A percentile compares a stretch with the other conserved stretches of the same genome.
Evolutionary conservation across 37 sponge, comb jelly and placozoan species (phyloP).

Genomic region (Spongia lamella): DNA sequence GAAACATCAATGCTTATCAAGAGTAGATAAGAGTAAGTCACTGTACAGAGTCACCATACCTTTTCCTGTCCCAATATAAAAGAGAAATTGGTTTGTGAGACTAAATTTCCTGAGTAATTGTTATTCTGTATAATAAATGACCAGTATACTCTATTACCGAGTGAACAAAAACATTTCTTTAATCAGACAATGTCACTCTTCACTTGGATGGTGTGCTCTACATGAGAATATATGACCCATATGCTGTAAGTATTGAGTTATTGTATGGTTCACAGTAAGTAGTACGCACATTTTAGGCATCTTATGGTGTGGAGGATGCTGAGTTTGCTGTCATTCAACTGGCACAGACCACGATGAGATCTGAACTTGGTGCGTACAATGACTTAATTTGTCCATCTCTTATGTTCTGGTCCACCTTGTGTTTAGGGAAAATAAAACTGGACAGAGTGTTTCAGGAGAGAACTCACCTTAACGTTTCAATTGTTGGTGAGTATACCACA

Average conservation of each 20-base stretch:
- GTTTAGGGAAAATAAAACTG: conserved; percentile 83
- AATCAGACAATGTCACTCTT: conserved; percentile 92
- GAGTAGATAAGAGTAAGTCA: no score
- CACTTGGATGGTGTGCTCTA: conserved; percentile 97
- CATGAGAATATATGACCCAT: conserved; percentile 83
- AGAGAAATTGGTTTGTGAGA: no score
- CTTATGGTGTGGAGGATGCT: conserved; percentile 96
- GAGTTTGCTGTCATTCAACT: conserved; percentile 94
- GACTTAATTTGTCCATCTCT: not conserved
- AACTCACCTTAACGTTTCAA: conserved; percentile 74
- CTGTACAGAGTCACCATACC: no score
- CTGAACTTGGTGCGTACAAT: conserved; percentile 76
- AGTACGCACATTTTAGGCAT: conserved; percentile 57
- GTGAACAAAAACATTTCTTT: no score
- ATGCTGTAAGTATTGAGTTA: conserved; percentile 57
- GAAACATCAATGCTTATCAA: no score
- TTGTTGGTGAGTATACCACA: conserved; percentile 82
- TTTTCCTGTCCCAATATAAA: no score
- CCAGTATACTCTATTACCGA: no score
- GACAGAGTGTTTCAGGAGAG: conserved; percentile 97
- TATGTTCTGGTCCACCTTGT: no score
- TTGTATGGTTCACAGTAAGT: no score
- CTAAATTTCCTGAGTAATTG: no score
- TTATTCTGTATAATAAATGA: no score
- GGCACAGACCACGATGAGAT: conserved; percentile 99